These are phyloP conservation scores for Drosophila burlai DNA, from an alignment of 1,140 invertebrate genomes.

Conservation along the genomic window DNA sequence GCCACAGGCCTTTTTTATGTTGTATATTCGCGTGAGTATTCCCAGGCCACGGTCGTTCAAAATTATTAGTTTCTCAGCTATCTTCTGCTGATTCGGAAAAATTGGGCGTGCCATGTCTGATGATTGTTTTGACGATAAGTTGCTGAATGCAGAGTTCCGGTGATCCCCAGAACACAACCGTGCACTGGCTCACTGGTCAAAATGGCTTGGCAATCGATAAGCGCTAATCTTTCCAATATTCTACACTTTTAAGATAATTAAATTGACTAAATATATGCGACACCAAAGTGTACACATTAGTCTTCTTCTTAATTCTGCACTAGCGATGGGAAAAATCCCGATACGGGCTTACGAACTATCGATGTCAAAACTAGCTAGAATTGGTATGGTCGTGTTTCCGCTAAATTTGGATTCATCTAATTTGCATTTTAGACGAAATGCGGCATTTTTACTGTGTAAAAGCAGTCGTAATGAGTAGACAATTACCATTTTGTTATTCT, in stretches of 20 bases:
- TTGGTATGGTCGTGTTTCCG: no score
- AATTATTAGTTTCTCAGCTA: constrained; percentile 99
- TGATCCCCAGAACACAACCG: constrained; percentile 28
- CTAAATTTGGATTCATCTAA: neutral
- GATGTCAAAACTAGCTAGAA: constrained; percentile 12
- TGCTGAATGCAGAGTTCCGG: constrained; percentile 6
- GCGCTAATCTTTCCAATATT: neutral
- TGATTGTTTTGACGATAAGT: neutral
- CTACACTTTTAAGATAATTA: constrained; percentile 10
- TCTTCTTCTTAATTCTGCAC: constrained; percentile 38
- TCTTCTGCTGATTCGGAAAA: constrained; percentile 96
- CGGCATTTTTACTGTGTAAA: no score
- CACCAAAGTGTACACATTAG: constrained; percentile 49
- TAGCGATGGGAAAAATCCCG: constrained; percentile 8
- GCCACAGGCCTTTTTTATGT: constrained; percentile 99
- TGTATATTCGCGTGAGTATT: constrained; percentile 99
- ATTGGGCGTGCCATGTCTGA: constrained; percentile 90
- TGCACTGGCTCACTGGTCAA: neutral
- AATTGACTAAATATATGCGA: constrained; percentile 18
- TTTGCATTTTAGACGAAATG: neutral
- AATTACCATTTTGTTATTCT: no score
- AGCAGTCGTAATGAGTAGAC: no score
- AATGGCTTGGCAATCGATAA: neutral
- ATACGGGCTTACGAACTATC: neutral
- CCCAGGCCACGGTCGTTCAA: constrained; percentile 98